Evolutionary conservation across 2,888 invertebrate genomes (phyloP).

Genomic region (Aplocera efformata): DNA sequence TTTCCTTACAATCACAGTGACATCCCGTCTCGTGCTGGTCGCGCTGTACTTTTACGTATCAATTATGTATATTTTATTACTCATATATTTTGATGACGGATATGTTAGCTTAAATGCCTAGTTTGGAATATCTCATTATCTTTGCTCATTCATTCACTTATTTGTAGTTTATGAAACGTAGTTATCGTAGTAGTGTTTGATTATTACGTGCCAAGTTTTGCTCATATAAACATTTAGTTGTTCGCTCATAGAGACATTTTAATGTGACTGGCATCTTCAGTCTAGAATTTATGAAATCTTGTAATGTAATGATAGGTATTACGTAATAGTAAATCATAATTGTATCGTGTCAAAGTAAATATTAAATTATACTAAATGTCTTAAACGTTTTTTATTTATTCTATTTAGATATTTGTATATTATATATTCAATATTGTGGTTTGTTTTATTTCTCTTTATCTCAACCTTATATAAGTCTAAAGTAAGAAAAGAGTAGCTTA

Average conservation of each 20-base stretch:
- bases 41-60: too few relatives aligned
- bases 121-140: background rate
- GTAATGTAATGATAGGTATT: conserved; percentile 1
- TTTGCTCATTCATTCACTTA: conserved; percentile 14
- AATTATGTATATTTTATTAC: too few relatives aligned
- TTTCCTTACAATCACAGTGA: too few relatives aligned
- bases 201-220: conserved; percentile 38
- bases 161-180: conserved; percentile 6
- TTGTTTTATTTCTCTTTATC: conserved; percentile 4
- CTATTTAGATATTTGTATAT: background rate
- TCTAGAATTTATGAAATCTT: background rate
- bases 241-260: conserved; percentile 28
- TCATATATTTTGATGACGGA: too few relatives aligned
- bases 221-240: conserved; percentile 29
- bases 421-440: background rate
- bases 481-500: too few relatives aligned
- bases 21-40: too few relatives aligned
- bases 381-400: conserved; percentile 4
- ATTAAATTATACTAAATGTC: conserved; percentile 12
- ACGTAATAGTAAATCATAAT: background rate
- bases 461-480: too few relatives aligned
- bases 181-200: conserved; percentile 12
- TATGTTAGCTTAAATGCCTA: too few relatives aligned
- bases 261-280: background rate
- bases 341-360: conserved; percentile 12